A percentile compares a stretch with the other conserved stretches of the same genome.
Conservation (phyloP, 1,140 invertebrate species). For the Procambarus virginalis region DNA sequence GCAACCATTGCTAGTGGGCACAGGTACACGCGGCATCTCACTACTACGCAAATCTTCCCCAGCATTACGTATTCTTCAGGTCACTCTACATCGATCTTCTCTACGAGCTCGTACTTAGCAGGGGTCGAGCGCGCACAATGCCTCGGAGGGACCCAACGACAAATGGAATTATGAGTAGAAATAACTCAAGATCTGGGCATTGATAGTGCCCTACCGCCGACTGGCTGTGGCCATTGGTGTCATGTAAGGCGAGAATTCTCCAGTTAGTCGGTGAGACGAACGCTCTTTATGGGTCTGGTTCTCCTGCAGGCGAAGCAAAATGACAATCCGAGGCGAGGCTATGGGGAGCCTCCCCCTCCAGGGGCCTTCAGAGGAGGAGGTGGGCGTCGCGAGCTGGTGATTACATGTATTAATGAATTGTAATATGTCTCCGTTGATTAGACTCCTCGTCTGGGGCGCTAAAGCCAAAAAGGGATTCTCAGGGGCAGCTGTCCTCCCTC, state of each 20-base stretch:
- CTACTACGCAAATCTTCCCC: background rate
- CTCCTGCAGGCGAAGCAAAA: background rate
- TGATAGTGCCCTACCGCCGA: background rate
- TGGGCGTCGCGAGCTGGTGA: background rate
- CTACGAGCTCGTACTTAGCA: background rate
- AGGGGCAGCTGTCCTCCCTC: background rate
- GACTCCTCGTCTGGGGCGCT: conserved; percentile 5
- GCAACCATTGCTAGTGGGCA: too few relatives aligned
- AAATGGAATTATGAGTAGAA: conserved; percentile 10
- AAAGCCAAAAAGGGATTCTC: background rate
- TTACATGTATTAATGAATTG: conserved; percentile 3
- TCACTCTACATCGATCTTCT: background rate
- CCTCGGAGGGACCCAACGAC: background rate
- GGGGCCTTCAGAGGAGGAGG: background rate
- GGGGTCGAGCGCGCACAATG: background rate
- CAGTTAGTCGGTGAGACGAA: background rate
- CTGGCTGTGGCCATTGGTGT: background rate
- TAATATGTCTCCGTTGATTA: conserved; percentile 7
- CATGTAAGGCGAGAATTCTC: background rate
- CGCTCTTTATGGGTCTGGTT: background rate
- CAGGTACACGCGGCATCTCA: too few relatives aligned
- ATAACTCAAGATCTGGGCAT: background rate
- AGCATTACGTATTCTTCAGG: background rate
- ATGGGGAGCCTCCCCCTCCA: background rate
- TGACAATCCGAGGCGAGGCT: background rate